Evolutionary conservation across 2,797 vertebrate genomes (phyloP).

Genomic region (Bovichtus diacanthus): DNA sequence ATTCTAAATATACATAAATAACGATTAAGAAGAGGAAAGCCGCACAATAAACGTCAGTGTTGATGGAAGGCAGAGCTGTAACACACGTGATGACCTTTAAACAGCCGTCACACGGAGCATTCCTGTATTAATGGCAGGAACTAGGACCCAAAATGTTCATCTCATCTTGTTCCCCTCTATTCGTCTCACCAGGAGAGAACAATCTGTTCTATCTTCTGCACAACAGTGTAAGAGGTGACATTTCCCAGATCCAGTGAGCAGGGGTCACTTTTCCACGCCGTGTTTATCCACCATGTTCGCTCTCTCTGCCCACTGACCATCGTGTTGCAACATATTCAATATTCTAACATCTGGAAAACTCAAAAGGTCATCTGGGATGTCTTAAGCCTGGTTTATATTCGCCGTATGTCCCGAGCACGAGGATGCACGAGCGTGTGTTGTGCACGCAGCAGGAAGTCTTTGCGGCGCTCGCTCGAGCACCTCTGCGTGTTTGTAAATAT

Average conservation of each 20-base stretch:
- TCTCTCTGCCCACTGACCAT: background rate
- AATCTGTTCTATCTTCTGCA: constrained; percentile 43
- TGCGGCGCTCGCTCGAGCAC: too few relatives aligned
- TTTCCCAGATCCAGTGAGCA: constrained; percentile 43
- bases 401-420: too few relatives aligned
- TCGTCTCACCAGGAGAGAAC: constrained; percentile 43
- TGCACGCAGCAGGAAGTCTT: too few relatives aligned
- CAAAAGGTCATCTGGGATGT: too few relatives aligned
- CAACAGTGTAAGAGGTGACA: constrained; percentile 48
- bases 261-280: background rate
- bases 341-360: too few relatives aligned
- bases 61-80: constrained; percentile 82
- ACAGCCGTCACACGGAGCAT: constrained; percentile 58
- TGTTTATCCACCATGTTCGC: background rate
- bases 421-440: too few relatives aligned
- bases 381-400: too few relatives aligned
- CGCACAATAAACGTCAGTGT: constrained; percentile 78
- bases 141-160: constrained; percentile 62
- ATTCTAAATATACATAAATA: constrained; percentile 78
- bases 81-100: constrained; percentile 72
- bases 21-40: constrained; percentile 72
- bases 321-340: background rate
- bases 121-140: constrained; percentile 67
- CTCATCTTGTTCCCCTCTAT: constrained; percentile 39
- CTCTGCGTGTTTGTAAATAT: too few relatives aligned